Evolutionary conservation across 2,113 vertebrate species (phyloP).

Genomic region (Psammodynastes pulverulentus): DNA sequence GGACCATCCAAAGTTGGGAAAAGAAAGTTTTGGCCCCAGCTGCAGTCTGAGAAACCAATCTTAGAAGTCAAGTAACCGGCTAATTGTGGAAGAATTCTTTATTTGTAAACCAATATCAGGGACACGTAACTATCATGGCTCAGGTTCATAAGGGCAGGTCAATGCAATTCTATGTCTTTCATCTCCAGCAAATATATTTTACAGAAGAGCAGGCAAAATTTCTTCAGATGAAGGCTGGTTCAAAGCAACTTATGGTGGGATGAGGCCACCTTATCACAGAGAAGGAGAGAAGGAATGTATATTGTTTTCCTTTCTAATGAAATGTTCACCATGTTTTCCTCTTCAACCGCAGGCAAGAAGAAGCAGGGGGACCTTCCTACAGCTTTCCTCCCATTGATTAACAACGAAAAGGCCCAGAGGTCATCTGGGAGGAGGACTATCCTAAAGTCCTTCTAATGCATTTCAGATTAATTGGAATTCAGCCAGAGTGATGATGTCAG

Average conservation of each 20-base stretch:
- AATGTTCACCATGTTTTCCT: neutral
- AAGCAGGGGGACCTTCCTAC: neutral
- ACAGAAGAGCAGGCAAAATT: neutral
- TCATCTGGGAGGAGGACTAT: neutral
- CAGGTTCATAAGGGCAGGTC: neutral
- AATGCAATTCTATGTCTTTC: neutral
- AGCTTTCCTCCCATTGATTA: neutral
- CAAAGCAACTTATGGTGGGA: neutral
- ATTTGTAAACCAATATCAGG: neutral
- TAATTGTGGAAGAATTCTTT: neutral
- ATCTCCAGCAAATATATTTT: neutral
- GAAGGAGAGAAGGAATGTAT: neutral
- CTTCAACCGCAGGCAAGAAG: neutral
- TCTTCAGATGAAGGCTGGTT: neutral
- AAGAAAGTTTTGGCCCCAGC: neutral
- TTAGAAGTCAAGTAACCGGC: neutral
- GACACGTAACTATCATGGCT: neutral
- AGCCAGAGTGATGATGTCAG: neutral
- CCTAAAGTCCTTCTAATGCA: slow-evolving; percentile 12
- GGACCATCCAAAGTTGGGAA: neutral
- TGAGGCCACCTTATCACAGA: neutral
- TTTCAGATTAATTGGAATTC: slow-evolving; percentile 20
- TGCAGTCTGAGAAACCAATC: neutral
- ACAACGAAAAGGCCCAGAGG: neutral
- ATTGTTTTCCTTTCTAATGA: neutral